Base-by-base conservation (phyloP, 2,113 vertebrate species). In the Platycercus adscitus region DNA sequence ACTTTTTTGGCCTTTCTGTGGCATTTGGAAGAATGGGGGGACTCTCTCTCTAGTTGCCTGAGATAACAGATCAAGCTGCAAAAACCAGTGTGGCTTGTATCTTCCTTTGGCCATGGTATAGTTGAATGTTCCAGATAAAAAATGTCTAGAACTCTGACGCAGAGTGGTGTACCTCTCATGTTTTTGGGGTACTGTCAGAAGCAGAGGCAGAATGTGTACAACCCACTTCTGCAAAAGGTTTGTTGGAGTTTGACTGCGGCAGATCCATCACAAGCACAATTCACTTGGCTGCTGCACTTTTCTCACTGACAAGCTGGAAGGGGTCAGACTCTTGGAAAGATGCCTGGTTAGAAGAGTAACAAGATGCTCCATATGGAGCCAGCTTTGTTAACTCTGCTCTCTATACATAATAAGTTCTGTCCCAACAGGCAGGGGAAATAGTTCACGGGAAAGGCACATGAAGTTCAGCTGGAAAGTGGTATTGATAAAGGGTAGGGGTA, bases 311-410 rank as follows among this genome's bases (percentile, higher is more conserved):
- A 47, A n/a, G 76, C 85, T 86, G 79, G 65, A 87, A 81, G 20
- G 78, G 55, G 55, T 91, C 84, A 88, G 68, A 26, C 33, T 82
- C 60, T 56, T 96, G 91, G 93, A 93, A 88, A 23, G 64, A 41
- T 52, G 79, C 90, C 90, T 78, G 80, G 55, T 39, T 86, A 50
- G 61, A 43, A 44, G 56, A 56, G 77, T 76, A 81, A 47, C n/a
- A 61, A 61, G 64, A 78, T 93, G 88, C 69, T 93, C 82, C 7
- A 2, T 35, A 13, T 6, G 23, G 69, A 93, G 43, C 43, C 88
- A 90, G 72, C 76, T 88, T 82, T 86, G 61, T 81, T n/a, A 95
- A 55, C 41, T 89, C 58, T 37, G 0, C 47, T 64, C 29, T 78
- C 31, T 72, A 49, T 68, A 39, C 47, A 26, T 26, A 79, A 2